Evolutionary conservation across 2,888 invertebrate genomes (phyloP).

Genomic region (Xestia rhomboidea): DNA sequence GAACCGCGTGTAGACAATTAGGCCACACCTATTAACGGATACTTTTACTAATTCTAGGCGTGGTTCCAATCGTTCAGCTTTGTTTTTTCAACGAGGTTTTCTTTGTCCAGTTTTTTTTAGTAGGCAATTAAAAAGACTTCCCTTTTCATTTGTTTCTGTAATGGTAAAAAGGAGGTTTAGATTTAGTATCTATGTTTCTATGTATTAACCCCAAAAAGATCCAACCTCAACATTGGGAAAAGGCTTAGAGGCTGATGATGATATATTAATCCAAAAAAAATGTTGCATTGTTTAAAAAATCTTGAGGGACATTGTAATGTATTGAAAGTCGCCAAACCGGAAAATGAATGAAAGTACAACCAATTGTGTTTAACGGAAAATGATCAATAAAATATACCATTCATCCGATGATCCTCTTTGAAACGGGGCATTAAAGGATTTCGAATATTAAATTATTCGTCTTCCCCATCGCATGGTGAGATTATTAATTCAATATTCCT

Average conservation of each 20-base stretch:
- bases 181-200: neutral
- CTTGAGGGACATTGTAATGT: neutral
- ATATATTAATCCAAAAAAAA: neutral
- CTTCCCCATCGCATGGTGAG: constrained; percentile 34
- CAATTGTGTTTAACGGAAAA: constrained; percentile 38
- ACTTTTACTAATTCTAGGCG: constrained; percentile 34
- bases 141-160: neutral
- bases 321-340: neutral
- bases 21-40: constrained; percentile 36
- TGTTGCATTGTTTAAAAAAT: neutral
- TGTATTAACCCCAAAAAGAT: neutral
- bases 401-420: constrained; percentile 52
- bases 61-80: constrained; percentile 13
- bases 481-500: constrained; percentile 58
- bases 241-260: too few relatives aligned
- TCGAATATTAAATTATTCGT: constrained; percentile 41
- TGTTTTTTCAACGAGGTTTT: neutral
- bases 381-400: constrained; percentile 44
- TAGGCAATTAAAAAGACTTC: neutral
- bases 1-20: constrained; percentile 45
- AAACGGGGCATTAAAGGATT: constrained; percentile 51
- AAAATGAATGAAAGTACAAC: constrained; percentile 23
- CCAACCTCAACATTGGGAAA: too few relatives aligned
- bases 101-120: neutral
- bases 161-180: neutral